phyloP scores from a whole-genome alignment of 2,113 vertebrate genomes.

The Calidris pugnax region DNA sequence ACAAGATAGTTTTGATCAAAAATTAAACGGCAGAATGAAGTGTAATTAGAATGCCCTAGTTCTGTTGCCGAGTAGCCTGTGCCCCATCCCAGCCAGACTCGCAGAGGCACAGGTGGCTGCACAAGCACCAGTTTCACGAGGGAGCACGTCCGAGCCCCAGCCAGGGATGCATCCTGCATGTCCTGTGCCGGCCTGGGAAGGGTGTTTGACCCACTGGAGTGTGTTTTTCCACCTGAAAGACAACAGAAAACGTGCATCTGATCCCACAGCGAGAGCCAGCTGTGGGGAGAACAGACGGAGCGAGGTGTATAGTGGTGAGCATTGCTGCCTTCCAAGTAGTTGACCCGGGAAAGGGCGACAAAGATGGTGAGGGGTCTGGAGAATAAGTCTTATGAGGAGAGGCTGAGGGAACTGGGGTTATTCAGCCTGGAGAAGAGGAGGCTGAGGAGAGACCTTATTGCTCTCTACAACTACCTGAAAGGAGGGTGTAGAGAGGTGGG shows the following conservation, averaged over 20 bases:
- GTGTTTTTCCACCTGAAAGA: not conserved
- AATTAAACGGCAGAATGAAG: not conserved
- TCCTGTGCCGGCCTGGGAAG: not conserved
- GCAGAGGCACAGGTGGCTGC: not conserved
- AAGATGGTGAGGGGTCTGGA: too few relatives aligned
- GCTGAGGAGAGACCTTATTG: too few relatives aligned
- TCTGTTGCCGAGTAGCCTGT: not conserved
- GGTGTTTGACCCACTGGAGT: fast-evolving
- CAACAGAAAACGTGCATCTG: not conserved
- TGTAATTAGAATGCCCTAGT: not conserved
- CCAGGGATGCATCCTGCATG: not conserved
- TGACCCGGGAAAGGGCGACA: too few relatives aligned
- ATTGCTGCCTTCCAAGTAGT: too few relatives aligned
- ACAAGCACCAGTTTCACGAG: not conserved
- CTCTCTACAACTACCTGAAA: too few relatives aligned
- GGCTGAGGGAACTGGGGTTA: too few relatives aligned
- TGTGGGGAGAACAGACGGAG: not conserved
- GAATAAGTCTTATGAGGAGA: too few relatives aligned
- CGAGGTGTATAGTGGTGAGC: too few relatives aligned
- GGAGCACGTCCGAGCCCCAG: not conserved
- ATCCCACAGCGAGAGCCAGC: not conserved
- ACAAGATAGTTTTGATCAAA: not conserved
- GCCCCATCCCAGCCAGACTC: not conserved
- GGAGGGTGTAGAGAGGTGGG: too few relatives aligned
- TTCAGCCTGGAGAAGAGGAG: too few relatives aligned